Evolutionary conservation across 1,140 invertebrate species (phyloP).

Genomic region (Coptotermes formosanus): DNA sequence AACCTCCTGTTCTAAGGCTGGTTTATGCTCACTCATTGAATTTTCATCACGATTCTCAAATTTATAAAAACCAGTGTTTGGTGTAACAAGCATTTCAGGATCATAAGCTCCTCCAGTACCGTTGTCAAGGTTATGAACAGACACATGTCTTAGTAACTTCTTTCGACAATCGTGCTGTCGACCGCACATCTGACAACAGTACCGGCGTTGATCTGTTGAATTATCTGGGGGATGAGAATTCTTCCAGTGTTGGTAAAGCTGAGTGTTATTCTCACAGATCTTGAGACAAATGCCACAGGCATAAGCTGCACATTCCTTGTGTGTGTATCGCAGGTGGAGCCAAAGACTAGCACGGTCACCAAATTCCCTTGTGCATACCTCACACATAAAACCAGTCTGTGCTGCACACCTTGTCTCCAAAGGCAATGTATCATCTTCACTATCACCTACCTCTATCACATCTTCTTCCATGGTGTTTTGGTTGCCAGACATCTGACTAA

Average conservation of each 20-base stretch:
- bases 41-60: constrained; percentile 42
- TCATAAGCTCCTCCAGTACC: constrained; percentile 27
- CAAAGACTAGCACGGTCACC: constrained; percentile 55
- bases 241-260: constrained; percentile 53
- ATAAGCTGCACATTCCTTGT: constrained; percentile 55
- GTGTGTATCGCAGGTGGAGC: constrained; percentile 56
- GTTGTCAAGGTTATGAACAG: constrained; percentile 50
- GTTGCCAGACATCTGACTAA: background rate
- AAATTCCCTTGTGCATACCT: constrained; percentile 54
- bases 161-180: constrained; percentile 59
- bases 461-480: background rate
- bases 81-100: constrained; percentile 28
- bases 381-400: constrained; percentile 48
- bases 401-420: background rate
- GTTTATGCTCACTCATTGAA: background rate
- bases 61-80: constrained; percentile 38
- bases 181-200: constrained; percentile 57
- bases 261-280: constrained; percentile 51
- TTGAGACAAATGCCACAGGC: constrained; percentile 59
- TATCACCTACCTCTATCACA: background rate
- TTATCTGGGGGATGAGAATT: constrained; percentile 42
- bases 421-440: background rate
- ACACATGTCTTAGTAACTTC: constrained; percentile 56
- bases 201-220: constrained; percentile 41
- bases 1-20: background rate